Percentiles rank a stretch among this genome's conserved stretches.
Conservation (phyloP, 2,888 invertebrate species). For the Harpalus rubripes region DNA sequence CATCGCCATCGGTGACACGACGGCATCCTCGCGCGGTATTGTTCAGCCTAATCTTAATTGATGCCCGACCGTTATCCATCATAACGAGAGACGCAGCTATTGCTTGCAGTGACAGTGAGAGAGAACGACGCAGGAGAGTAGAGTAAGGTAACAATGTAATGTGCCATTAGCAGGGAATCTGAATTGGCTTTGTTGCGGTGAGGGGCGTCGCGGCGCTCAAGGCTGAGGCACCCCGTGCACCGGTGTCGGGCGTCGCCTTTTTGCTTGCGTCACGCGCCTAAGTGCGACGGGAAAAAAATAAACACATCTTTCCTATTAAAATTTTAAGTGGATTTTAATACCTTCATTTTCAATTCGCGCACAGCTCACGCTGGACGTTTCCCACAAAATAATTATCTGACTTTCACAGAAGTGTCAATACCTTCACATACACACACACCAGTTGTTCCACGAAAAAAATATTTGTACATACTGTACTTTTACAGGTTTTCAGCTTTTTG, state of each 20-base stretch:
- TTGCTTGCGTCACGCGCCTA: constrained; percentile 54
- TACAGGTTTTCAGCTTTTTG: too few relatives aligned
- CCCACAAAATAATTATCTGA: constrained; percentile 26
- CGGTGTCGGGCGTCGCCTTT: constrained; percentile 46
- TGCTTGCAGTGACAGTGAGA: constrained; percentile 74
- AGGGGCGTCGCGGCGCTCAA: not conserved
- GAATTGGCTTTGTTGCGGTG: constrained; percentile 78
- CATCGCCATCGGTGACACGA: constrained; percentile 16
- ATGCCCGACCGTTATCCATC: constrained; percentile 78
- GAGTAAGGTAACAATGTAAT: constrained; percentile 78
- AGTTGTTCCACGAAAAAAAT: too few relatives aligned
- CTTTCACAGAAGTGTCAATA: constrained; percentile 5
- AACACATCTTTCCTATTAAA: constrained; percentile 67
- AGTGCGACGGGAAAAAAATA: constrained; percentile 60
- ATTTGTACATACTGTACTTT: too few relatives aligned
- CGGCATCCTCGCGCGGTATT: constrained; percentile 74
- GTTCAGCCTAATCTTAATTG: constrained; percentile 78
- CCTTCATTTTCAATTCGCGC: constrained; percentile 56
- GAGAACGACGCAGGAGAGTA: constrained; percentile 69
- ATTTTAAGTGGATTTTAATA: constrained; percentile 67
- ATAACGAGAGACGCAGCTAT: constrained; percentile 75
- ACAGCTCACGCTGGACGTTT: not conserved
- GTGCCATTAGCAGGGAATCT: constrained; percentile 78
- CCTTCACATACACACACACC: not conserved
- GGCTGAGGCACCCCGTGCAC: constrained; percentile 37